Evolutionary conservation across 2,797 vertebrate species (phyloP), one percentile per base, ranked within the genome.

Genomic region (Galagoides demidoff): DNA sequence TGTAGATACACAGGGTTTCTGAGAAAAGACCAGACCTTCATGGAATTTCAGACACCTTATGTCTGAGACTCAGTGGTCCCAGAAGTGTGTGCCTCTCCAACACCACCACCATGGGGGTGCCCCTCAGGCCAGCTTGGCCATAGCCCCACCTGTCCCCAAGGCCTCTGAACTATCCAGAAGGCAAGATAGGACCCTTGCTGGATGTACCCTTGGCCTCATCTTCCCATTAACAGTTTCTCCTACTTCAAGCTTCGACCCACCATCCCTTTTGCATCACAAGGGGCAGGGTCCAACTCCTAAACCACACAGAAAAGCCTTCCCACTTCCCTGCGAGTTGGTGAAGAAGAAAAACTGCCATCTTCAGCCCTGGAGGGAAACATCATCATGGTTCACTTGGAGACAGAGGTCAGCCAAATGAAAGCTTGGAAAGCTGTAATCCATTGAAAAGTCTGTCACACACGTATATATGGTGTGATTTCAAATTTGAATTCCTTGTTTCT

Each of bases 401-500:
- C 76, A 82, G 71, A 49, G 52, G 27, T 31, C n/a, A 73, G 31
- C 64, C 20, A 27, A 82, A 29, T 20, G 25, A 57, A 77, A 59
- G 19, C 12, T 57, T 22, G 25, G 57, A 45, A 86, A 78, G 16
- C 7, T 84, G 25, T 70, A 17, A n/a, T 12, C 39, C 55, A 20
- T 0, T 8, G 29, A 52, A 5, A 1, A 64, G 34, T 74, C 39
- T 13, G 1, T 1, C 34, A 59, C 3, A 23, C 29, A 55, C 14
- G 43, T 22, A 27, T 0, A 49, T 29, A 39, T 0, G 10, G 1
- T 11, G 19, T 12, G 12, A 10, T 34, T 89, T 22, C 77, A 93
- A 90, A 96, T 95, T 25, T 94, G 79, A 0, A 0, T n/a, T 82
- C 91, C 73, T 74, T 87, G 31, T 85, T 97, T 82, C 1, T 1